Conservation (phyloP, 2,797 vertebrate genomes). For the Corythornis leucogaster region DNA sequence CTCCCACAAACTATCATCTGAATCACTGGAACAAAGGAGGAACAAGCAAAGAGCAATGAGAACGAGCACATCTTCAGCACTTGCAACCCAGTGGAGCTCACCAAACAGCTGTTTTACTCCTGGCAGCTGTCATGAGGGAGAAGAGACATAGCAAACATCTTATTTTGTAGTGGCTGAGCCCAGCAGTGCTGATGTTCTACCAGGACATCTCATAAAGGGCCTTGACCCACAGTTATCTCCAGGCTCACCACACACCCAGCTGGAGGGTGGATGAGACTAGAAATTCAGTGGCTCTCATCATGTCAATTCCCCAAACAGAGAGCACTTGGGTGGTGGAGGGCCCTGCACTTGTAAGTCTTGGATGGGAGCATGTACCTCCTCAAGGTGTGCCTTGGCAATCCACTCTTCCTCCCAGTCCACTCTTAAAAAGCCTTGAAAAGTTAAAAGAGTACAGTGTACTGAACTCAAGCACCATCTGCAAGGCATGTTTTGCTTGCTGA, state of each 20-base stretch:
- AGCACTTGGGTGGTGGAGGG: background rate
- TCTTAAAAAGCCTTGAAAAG: background rate
- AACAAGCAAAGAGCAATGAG: background rate
- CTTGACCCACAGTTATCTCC: accelerated
- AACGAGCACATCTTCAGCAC: background rate
- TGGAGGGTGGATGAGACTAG: background rate
- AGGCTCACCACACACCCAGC: background rate
- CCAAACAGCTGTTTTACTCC: background rate
- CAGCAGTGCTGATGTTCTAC: background rate
- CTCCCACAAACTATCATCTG: background rate
- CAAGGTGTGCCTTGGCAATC: background rate
- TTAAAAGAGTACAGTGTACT: background rate
- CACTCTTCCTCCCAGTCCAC: background rate
- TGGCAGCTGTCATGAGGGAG: background rate
- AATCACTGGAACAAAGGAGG: background rate
- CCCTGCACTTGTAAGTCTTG: background rate
- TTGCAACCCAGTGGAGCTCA: background rate
- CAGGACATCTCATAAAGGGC: background rate
- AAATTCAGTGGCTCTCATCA: background rate
- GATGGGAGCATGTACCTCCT: background rate
- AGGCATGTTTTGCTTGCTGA: background rate
- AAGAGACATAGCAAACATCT: background rate
- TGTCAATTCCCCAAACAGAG: background rate
- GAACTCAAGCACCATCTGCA: background rate
- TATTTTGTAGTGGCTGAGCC: background rate